Base-by-base conservation (phyloP, 2,888 invertebrate genomes). In the Andrena hattorfiana region DNA sequence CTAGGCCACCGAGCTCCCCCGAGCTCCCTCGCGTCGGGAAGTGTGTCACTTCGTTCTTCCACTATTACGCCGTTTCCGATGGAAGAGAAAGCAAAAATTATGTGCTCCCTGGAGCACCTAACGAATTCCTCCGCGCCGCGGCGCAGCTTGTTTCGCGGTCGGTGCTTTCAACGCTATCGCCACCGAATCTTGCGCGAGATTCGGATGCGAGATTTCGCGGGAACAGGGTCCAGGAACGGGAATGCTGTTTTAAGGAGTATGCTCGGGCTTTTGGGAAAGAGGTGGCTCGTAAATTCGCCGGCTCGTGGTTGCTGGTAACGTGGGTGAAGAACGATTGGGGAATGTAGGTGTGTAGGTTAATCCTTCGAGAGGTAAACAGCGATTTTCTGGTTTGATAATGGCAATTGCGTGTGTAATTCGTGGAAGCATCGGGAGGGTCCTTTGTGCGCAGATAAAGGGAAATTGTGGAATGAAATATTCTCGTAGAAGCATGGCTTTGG, bases 11-110 rank as follows among this genome's bases (percentile, higher is more conserved):
- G 26, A 30, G 20, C 20, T 63, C 7, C 49, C 74, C 72, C 54
- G 54, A 2, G 35, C 42, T 49, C 30, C 26, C 70, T 64, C 59
- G 23, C 6, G 8, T 28, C 59, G 62, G 69, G 66, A 87, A 87
- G 77, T 84, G 64, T 87, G 88, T 85, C 86, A 84, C 67, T 71
- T 72, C 68, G 23, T 54, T 20, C 56, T 68, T 75, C 77, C 68
- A 66, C 75, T 78, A 67, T 85, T 82, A 59, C 56, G 78, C 56
- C 69, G 35, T 67, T 84, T 69, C 71, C 60, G 60, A 71, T 64
- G 73, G 80, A 63, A 35, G 84, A 66, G 87, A 86, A 87, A 86
- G 86, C 76, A 83, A 73, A 71, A 87, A 84, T 85, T 79, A 79
- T 73, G 63, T 42, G 63, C 64, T 76, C 73, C 76, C 67, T 13